A percentile compares a stretch with the other conserved stretches of the same genome.
phyloP scores from a whole-genome alignment of 1,140 invertebrate genomes.

The Elymnias hypermnestra region DNA sequence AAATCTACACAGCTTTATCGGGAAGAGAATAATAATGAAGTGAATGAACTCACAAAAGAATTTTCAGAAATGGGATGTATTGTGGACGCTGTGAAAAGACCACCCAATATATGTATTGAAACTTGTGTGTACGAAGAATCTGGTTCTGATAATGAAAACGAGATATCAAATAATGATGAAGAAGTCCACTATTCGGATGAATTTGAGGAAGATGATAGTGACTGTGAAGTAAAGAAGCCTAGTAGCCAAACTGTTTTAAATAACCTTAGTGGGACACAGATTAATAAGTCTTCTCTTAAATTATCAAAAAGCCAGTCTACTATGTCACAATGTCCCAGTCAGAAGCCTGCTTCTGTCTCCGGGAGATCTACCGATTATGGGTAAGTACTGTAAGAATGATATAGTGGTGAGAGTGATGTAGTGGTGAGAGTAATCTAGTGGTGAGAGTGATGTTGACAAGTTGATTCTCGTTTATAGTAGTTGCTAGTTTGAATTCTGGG shows the following conservation, averaged over 20 bases:
- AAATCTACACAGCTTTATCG: conserved; percentile 51
- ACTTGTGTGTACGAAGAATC: conserved; percentile 54
- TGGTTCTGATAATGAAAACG: conserved; percentile 36
- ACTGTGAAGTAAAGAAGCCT: conserved; percentile 29
- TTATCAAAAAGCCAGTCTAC: conserved; percentile 53
- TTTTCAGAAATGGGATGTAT: conserved; percentile 69
- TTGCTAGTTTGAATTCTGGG: too few relatives aligned
- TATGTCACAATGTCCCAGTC: conserved; percentile 27
- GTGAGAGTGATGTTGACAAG: too few relatives aligned
- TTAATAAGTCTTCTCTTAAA: conserved; percentile 34
- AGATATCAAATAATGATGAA: conserved; percentile 15
- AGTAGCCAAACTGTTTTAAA: conserved; percentile 24
- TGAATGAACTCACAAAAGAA: conserved; percentile 63
- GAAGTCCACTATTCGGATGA: conserved; percentile 66
- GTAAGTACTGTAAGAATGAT: too few relatives aligned
- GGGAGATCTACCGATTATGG: conserved; percentile 51
- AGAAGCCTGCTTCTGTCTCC: conserved; percentile 41
- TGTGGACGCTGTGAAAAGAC: conserved; percentile 55
- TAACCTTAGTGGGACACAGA: conserved; percentile 26
- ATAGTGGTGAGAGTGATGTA: too few relatives aligned
- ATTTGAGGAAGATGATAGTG: conserved; percentile 67
- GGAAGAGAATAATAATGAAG: conserved; percentile 71
- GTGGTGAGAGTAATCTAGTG: too few relatives aligned
- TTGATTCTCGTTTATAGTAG: too few relatives aligned
- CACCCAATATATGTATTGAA: conserved; percentile 60